Conservation (phyloP, 2,113 vertebrate genomes). For the Alosa alosa region DNA sequence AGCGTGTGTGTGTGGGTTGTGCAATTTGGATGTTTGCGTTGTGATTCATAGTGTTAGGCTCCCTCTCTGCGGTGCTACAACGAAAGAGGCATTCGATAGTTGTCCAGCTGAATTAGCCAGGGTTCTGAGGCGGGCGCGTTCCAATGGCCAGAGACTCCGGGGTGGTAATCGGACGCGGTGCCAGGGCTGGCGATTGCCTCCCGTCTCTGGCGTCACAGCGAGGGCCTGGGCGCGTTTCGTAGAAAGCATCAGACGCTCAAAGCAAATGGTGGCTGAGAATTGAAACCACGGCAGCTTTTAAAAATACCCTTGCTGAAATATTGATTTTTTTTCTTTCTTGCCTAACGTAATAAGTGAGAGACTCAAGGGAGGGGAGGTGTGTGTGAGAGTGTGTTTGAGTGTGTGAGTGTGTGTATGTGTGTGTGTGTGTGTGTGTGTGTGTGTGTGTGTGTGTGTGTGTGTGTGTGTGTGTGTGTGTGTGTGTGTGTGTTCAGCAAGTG, state of each 20-base stretch:
- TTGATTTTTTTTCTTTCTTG: conserved; percentile 65
- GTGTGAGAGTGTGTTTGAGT: conserved; percentile 19
- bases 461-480: conserved; percentile 24
- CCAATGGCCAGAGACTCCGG: neutral
- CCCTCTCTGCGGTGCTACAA: neutral
- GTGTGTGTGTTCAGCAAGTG: conserved; percentile 9
- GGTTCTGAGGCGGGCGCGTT: neutral
- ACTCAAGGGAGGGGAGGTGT: conserved; percentile 50
- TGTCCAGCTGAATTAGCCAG: neutral
- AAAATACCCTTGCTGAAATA: conserved; percentile 70
- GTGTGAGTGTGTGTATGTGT: neutral
- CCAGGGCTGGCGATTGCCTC: neutral
- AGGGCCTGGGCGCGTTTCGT: conserved; percentile 24
- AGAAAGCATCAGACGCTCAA: conserved; percentile 52
- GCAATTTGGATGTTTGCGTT: conserved; percentile 10
- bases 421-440: conserved; percentile 18
- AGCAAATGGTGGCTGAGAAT: conserved; percentile 38
- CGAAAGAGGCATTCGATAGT: conserved; percentile 10
- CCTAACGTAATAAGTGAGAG: conserved; percentile 71
- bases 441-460: conserved; percentile 24
- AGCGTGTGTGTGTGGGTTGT: neutral
- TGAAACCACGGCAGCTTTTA: conserved; percentile 60
- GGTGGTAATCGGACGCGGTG: conserved; percentile 1
- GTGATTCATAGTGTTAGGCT: neutral
- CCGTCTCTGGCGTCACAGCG: neutral